These are phyloP conservation scores for Regulus satrapa DNA, from an alignment of 2,113 vertebrate genomes.

Conservation along the genomic window DNA sequence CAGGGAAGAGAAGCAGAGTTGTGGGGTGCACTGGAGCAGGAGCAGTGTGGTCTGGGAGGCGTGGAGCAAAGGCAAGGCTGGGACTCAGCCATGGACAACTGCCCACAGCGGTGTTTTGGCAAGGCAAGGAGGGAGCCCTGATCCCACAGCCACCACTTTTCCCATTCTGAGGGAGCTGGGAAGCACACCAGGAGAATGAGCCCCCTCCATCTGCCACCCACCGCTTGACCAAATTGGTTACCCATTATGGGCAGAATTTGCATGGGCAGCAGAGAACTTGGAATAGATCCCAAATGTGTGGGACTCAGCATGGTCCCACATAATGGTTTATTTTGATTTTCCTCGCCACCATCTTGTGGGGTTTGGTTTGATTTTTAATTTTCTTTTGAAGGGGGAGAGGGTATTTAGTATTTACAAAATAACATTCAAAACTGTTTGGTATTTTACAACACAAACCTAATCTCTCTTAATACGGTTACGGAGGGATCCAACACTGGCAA, in stretches of 20 bases:
- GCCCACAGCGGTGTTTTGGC: background rate
- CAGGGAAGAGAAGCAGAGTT: background rate
- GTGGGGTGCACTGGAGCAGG: background rate
- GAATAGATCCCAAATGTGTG: background rate
- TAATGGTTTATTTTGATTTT: background rate
- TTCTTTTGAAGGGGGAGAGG: background rate
- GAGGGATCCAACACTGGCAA: background rate
- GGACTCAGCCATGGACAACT: accelerated
- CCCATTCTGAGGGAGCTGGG: background rate
- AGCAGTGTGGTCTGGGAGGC: background rate
- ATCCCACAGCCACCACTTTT: background rate
- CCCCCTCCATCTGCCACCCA: background rate
- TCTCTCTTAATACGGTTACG: background rate
- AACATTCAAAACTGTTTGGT: background rate
- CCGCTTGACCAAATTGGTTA: background rate
- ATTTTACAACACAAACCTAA: background rate
- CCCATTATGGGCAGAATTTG: background rate
- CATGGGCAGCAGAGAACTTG: background rate
- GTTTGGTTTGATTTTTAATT: background rate
- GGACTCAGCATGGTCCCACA: background rate
- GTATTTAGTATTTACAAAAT: background rate
- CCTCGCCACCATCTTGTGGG: background rate
- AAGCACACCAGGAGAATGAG: background rate
- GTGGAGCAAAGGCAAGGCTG: background rate
- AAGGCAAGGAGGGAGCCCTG: background rate